These are phyloP conservation scores for Lepidotrigona ventralis DNA, from an alignment of 1,140 invertebrate species.

Conservation along the genomic window DNA sequence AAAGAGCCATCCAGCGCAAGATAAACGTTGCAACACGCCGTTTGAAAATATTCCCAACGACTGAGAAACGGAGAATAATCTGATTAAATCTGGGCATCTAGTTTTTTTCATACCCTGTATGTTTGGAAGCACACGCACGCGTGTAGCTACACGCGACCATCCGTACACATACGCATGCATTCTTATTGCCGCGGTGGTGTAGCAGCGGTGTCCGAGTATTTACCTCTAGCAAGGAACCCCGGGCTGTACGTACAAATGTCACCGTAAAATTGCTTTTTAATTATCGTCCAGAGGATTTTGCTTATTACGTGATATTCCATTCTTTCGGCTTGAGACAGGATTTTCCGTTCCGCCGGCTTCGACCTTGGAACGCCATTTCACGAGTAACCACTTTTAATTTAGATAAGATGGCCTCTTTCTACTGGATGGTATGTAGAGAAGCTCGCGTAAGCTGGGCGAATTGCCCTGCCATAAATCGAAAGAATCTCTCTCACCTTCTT, in stretches of 20 bases:
- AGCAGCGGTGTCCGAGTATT: slow-evolving; percentile 46
- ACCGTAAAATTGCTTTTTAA: slow-evolving; percentile 76
- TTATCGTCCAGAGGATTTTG: slow-evolving; percentile 73
- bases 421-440: slow-evolving; percentile 25
- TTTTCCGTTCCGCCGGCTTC: slow-evolving; percentile 66
- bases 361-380: slow-evolving; percentile 51
- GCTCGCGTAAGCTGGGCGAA: slow-evolving; percentile 31
- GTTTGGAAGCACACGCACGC: slow-evolving; percentile 22
- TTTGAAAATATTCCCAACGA: neutral
- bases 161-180: neutral
- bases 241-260: slow-evolving; percentile 59
- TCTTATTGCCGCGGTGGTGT: slow-evolving; percentile 43
- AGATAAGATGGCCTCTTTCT: slow-evolving; percentile 59
- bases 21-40: neutral
- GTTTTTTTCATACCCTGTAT: neutral
- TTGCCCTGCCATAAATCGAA: slow-evolving; percentile 44
- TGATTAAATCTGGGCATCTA: neutral
- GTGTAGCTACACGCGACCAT: neutral
- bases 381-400: slow-evolving; percentile 63
- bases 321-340: slow-evolving; percentile 49
- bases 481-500: neutral
- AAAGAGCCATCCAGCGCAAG: neutral
- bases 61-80: slow-evolving; percentile 16
- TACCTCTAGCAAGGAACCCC: slow-evolving; percentile 34
- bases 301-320: slow-evolving; percentile 70